A percentile compares a stretch with the other conserved stretches of the same genome.
Conservation (phyloP, 2,113 vertebrate genomes). For the Macquaria ambigua region DNA sequence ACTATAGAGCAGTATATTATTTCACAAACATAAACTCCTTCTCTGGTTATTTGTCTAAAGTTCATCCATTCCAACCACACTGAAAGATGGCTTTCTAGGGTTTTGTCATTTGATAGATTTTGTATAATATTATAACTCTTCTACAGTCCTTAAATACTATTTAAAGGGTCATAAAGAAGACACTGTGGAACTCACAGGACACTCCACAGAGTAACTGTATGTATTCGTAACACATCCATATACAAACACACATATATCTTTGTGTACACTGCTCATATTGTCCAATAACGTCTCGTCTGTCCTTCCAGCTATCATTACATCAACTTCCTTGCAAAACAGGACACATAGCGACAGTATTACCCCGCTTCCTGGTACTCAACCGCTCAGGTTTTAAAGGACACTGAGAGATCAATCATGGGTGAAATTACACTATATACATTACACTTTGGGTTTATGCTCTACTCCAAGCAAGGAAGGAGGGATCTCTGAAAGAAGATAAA, state of each 20-base stretch:
- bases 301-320: conserved; percentile 70
- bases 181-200: background rate
- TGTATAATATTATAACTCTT: background rate
- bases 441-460: conserved; percentile 70
- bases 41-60: background rate
- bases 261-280: conserved; percentile 44
- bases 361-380: conserved; percentile 65
- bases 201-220: background rate
- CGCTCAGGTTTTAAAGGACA: conserved; percentile 81
- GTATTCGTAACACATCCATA: conserved; percentile 5
- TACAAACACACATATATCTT: conserved; percentile 28
- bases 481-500: conserved; percentile 74
- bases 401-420: conserved; percentile 84
- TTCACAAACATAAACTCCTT: background rate
- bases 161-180: conserved; percentile 10
- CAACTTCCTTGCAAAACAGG: conserved; percentile 63
- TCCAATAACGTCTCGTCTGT: conserved; percentile 56
- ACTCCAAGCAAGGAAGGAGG: conserved; percentile 58
- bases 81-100: background rate
- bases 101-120: conserved; percentile 3
- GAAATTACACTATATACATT: conserved; percentile 85
- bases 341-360: conserved; percentile 65
- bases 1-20: background rate
- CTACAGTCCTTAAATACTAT: background rate
- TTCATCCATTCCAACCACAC: background rate